These are phyloP conservation scores for Promerops cafer DNA, from an alignment of 2,113 vertebrate genomes.

Conservation along the genomic window DNA sequence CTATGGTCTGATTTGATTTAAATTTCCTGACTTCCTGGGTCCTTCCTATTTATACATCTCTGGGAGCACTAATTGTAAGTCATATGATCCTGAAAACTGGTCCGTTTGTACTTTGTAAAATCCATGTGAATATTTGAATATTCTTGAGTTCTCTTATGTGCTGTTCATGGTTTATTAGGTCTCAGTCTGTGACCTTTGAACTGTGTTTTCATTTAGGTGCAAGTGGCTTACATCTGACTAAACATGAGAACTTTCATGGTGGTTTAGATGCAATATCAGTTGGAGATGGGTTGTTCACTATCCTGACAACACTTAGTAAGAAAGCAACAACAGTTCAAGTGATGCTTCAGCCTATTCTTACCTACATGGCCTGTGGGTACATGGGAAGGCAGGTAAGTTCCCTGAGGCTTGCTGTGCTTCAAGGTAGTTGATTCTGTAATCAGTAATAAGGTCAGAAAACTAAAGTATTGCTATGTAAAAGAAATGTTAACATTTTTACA, in stretches of 20 bases:
- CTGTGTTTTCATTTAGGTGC: constrained; percentile 76
- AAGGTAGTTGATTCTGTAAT: background rate
- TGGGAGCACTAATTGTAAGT: background rate
- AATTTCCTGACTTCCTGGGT: background rate
- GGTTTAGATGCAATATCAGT: constrained; percentile 97
- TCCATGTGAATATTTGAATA: background rate
- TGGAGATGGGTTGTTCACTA: constrained; percentile 96
- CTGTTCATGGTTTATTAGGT: background rate
- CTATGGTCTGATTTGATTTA: background rate
- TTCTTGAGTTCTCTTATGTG: background rate
- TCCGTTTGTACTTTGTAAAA: background rate
- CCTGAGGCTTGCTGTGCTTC: background rate
- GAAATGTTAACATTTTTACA: background rate
- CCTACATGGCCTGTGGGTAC: constrained; percentile 99
- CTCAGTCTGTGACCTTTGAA: background rate
- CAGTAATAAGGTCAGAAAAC: background rate
- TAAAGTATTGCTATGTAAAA: background rate
- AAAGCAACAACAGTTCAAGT: constrained; percentile 94
- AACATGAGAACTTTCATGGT: constrained; percentile 98
- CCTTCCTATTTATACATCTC: background rate
- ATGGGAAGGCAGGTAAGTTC: constrained; percentile 94
- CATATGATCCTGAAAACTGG: background rate
- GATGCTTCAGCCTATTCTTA: constrained; percentile 98
- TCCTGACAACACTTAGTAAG: constrained; percentile 96
- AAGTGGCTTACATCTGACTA: constrained; percentile 95